These are phyloP conservation scores for Graphium colonna DNA, from an alignment of 2,888 invertebrate species.

Conservation along the genomic window DNA sequence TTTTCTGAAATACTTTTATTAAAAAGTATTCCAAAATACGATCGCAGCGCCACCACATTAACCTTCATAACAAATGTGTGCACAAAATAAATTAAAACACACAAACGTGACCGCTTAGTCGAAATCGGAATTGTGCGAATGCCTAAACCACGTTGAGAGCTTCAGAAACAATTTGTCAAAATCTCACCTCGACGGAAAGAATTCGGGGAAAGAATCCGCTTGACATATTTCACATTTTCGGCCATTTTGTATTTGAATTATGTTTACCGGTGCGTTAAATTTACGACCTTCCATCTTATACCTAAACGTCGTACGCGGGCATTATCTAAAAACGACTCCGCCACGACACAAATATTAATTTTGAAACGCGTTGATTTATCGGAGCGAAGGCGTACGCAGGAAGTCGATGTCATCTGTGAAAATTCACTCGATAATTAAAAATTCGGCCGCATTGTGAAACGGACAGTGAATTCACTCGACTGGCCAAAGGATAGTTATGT, in stretches of 20 bases:
- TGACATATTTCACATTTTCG: not conserved
- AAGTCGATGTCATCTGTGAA: constrained; percentile 20
- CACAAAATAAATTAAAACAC: no score
- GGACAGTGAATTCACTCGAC: not conserved
- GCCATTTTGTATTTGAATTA: not conserved
- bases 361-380: constrained; percentile 21
- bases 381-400: constrained; percentile 19
- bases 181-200: not conserved
- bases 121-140: no score
- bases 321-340: constrained; percentile 18
- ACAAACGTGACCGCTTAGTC: no score
- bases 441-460: constrained; percentile 16
- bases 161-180: not conserved
- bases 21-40: constrained; percentile 9
- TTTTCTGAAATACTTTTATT: no score
- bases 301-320: constrained; percentile 9
- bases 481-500: no score
- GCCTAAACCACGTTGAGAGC: no score
- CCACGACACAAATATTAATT: constrained; percentile 18
- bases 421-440: constrained; percentile 23
- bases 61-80: no score
- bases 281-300: constrained; percentile 2
- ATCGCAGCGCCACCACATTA: no score
- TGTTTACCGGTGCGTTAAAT: constrained; percentile 8
- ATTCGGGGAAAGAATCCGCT: not conserved